These are phyloP conservation scores for Neoscelio sp. DNA, from an alignment of 2,888 invertebrate species.

Conservation along the genomic window DNA sequence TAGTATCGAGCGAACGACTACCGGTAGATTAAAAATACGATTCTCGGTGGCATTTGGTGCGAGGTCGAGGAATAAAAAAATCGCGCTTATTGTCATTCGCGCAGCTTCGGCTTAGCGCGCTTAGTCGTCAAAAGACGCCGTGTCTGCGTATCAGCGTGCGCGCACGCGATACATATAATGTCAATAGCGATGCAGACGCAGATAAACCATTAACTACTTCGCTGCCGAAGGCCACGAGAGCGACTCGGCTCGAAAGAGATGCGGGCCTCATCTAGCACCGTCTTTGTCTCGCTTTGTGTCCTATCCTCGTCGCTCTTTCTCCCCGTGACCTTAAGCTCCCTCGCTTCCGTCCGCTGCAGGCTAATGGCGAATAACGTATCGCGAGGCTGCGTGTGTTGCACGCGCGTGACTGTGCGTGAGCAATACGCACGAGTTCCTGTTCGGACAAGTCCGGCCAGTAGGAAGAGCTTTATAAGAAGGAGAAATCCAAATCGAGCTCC, in stretches of 20 bases:
- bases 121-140: slow-evolving; percentile 55
- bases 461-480: slow-evolving; percentile 43
- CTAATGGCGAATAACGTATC: slow-evolving; percentile 78
- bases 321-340: slow-evolving; percentile 78
- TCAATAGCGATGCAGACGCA: slow-evolving; percentile 65
- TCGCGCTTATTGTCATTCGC: slow-evolving; percentile 50
- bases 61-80: slow-evolving; percentile 53
- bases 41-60: slow-evolving; percentile 63
- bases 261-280: slow-evolving; percentile 75
- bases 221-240: slow-evolving; percentile 77
- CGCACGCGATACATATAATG: slow-evolving; percentile 66
- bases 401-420: slow-evolving; percentile 1
- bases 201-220: slow-evolving; percentile 65
- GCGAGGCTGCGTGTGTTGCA: background rate
- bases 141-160: slow-evolving; percentile 56
- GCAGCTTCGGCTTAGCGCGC: slow-evolving; percentile 37
- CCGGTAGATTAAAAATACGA: slow-evolving; percentile 38
- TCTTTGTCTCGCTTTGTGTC: slow-evolving; percentile 52
- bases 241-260: slow-evolving; percentile 74
- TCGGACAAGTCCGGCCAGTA: slow-evolving; percentile 3
- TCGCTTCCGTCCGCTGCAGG: slow-evolving; percentile 81
- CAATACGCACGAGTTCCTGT: background rate
- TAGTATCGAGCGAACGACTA: background rate
- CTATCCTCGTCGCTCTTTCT: slow-evolving; percentile 59
- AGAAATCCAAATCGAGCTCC: slow-evolving; percentile 64